phyloP scores from a whole-genome alignment of 2,797 vertebrate species.

The Mus spretus region DNA sequence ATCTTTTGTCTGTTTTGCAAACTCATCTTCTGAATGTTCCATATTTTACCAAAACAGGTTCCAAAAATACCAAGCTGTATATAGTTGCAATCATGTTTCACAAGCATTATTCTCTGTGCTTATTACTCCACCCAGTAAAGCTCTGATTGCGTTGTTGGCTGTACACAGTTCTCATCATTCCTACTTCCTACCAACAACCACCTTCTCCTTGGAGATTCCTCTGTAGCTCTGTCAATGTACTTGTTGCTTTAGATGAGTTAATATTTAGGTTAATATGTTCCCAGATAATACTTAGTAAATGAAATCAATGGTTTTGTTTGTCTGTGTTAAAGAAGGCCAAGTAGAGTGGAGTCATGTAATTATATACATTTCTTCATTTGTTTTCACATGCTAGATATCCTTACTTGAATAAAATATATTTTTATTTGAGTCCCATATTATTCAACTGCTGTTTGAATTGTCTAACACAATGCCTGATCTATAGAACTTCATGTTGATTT shows the following conservation, averaged over 20 bases:
- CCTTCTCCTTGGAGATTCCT: neutral
- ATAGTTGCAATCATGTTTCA: neutral
- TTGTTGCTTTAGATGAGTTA: neutral
- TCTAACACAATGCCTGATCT: neutral
- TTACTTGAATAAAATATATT: neutral
- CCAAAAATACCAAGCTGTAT: neutral
- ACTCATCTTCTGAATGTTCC: neutral
- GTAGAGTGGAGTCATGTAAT: slow-evolving; percentile 31
- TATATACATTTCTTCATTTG: slow-evolving; percentile 10
- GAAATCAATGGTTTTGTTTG: slow-evolving; percentile 64
- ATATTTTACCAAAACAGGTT: neutral
- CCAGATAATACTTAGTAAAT: slow-evolving; percentile 72
- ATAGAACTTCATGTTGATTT: neutral
- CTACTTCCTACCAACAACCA: neutral
- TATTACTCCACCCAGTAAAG: neutral
- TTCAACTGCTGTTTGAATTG: neutral
- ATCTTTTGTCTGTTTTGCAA: neutral
- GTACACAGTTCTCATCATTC: neutral
- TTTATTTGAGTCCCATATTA: neutral
- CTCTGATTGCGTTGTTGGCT: neutral
- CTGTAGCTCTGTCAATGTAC: neutral
- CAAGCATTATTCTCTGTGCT: neutral
- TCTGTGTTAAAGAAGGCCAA: neutral
- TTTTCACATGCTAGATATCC: neutral
- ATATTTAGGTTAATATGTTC: slow-evolving; percentile 65